Percentiles rank a stretch among this genome's conserved stretches.
These are phyloP conservation scores for Schrankia costaestrigalis DNA, from an alignment of 2,888 invertebrate species.

Conservation along the genomic window DNA sequence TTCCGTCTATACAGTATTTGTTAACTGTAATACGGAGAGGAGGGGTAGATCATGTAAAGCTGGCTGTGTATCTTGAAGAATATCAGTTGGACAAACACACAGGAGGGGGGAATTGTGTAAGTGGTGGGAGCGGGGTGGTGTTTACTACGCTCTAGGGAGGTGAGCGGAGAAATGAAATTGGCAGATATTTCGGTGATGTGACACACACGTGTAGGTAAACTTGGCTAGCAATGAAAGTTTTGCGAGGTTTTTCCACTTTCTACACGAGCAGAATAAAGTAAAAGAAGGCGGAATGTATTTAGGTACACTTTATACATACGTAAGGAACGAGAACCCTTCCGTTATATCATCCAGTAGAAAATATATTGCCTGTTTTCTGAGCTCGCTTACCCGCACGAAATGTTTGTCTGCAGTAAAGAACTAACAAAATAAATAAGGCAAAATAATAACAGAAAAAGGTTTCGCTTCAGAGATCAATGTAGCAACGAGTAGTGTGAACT, in stretches of 20 bases:
- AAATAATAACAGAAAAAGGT: slow-evolving; percentile 31
- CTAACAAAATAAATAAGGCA: slow-evolving; percentile 32
- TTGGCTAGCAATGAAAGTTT: slow-evolving; percentile 67
- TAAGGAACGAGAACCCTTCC: slow-evolving; percentile 38
- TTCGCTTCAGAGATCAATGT: slow-evolving; percentile 22
- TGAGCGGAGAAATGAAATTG: slow-evolving; percentile 75
- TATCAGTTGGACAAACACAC: slow-evolving; percentile 70
- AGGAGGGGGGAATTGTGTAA: slow-evolving; percentile 36
- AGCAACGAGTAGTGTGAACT: slow-evolving; percentile 9
- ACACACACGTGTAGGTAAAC: slow-evolving; percentile 67
- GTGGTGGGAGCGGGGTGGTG: slow-evolving; percentile 52
- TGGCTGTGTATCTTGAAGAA: slow-evolving; percentile 65
- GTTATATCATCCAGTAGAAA: slow-evolving; percentile 39
- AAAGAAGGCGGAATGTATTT: slow-evolving; percentile 46
- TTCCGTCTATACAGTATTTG: slow-evolving; percentile 24
- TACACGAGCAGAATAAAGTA: slow-evolving; percentile 65
- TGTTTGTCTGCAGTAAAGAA: slow-evolving; percentile 34
- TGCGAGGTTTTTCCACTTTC: slow-evolving; percentile 70
- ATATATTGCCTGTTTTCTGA: slow-evolving; percentile 49
- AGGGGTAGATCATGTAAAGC: slow-evolving; percentile 40
- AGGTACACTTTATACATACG: slow-evolving; percentile 47
- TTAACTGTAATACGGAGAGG: slow-evolving; percentile 25
- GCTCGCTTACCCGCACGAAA: slow-evolving; percentile 30
- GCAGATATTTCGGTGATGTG: slow-evolving; percentile 75
- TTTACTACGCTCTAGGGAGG: slow-evolving; percentile 76